Conservation (phyloP, 1,140 invertebrate genomes). For the Leguminivora glycinivorella region DNA sequence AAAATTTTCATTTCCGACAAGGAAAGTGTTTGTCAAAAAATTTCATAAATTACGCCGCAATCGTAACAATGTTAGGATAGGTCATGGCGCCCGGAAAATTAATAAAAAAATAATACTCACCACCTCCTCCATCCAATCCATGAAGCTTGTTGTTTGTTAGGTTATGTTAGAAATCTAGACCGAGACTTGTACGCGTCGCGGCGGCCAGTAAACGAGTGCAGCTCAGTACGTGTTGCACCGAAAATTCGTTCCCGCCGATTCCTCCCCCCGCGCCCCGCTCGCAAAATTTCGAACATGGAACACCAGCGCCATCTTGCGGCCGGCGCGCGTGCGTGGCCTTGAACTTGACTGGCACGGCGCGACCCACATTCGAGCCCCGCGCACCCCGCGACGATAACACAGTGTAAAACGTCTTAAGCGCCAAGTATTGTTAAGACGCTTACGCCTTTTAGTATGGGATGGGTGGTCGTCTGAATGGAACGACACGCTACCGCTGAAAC, state of each 20-base stretch:
- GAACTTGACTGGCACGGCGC: constrained; percentile 71
- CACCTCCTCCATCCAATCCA: constrained; percentile 76
- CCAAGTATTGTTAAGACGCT: constrained; percentile 57
- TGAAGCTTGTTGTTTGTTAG: constrained; percentile 52
- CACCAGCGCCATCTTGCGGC: constrained; percentile 69
- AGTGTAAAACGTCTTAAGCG: constrained; percentile 42
- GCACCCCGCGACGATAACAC: constrained; percentile 33
- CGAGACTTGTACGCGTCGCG: constrained; percentile 70
- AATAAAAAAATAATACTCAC: constrained; percentile 57
- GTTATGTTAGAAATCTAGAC: constrained; percentile 54
- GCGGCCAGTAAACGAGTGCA: constrained; percentile 74
- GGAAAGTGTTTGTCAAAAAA: neutral
- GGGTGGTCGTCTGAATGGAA: constrained; percentile 3
- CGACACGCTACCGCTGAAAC: constrained; percentile 9
- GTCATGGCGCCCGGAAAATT: constrained; percentile 52
- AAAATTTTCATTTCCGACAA: neutral
- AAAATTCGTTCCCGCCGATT: constrained; percentile 70
- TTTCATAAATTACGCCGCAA: constrained; percentile 39
- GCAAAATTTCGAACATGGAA: constrained; percentile 66
- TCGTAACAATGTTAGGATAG: constrained; percentile 72
- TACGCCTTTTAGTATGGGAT: neutral
- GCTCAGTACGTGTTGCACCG: constrained; percentile 73
- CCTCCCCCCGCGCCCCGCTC: constrained; percentile 56
- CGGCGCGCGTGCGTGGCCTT: constrained; percentile 64
- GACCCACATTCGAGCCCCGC: constrained; percentile 66